phyloP scores from a whole-genome alignment of 1,140 invertebrate species.

The Ceratina japonica region DNA sequence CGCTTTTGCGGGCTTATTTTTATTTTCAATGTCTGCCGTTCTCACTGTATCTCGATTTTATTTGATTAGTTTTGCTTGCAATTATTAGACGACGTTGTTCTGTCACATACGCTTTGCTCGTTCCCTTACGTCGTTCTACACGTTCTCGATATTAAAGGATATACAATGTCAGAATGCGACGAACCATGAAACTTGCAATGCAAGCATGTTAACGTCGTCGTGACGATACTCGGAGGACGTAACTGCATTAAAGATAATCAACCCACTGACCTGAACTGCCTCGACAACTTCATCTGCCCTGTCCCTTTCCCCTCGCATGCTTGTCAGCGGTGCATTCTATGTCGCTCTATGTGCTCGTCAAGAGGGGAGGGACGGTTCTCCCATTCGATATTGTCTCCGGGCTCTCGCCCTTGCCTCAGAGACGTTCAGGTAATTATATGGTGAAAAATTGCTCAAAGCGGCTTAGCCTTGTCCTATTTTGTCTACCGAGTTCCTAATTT shows the following conservation, averaged over 20 bases:
- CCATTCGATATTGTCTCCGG: neutral
- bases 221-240: constrained; percentile 68
- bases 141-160: neutral
- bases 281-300: constrained; percentile 57
- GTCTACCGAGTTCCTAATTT: constrained; percentile 3
- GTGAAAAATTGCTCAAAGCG: constrained; percentile 35
- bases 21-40: neutral
- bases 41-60: too few relatives aligned
- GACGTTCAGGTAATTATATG: constrained; percentile 20
- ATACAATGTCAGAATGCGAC: constrained; percentile 38
- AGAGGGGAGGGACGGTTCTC: constrained; percentile 27
- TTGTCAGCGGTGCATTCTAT: constrained; percentile 41
- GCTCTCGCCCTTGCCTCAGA: neutral
- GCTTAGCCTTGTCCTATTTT: constrained; percentile 13
- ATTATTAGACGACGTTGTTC: neutral
- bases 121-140: neutral
- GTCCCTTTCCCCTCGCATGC: constrained; percentile 29
- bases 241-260: constrained; percentile 73
- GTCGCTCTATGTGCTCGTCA: constrained; percentile 49
- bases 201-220: constrained; percentile 55
- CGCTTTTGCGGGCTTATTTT: neutral
- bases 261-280: constrained; percentile 69
- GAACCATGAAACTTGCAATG: constrained; percentile 31
- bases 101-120: neutral
- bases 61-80: too few relatives aligned